Evolutionary conservation across 2,888 invertebrate species (phyloP), one percentile per base, ranked within the genome.

Genomic region (Heliconius ethilla): DNA sequence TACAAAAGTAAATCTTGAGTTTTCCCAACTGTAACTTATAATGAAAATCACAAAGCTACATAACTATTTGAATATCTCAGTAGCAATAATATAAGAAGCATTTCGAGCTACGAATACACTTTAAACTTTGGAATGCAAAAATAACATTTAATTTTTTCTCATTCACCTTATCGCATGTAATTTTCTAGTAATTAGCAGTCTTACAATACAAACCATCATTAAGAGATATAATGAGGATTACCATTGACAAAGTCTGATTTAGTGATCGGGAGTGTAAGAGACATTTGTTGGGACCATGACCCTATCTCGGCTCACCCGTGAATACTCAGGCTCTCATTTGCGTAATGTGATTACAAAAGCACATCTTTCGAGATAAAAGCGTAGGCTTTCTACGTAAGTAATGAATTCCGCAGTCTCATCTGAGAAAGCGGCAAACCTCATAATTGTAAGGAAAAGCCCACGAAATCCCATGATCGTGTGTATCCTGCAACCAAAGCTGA

Each of bases 301-400:
- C 92, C 90, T 89, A 89, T 90, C 90, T 89, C 87, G 90, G 89
- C 88, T 89, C 91, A 88, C 88, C 90, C 91, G 90, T 91, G 91
- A 91, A 92, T 91, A 88, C 89, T 89, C 88, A 87, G 89, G 89
- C 89, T 91, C 92, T 92, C 92, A 92, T 93, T 93, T 93, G 89
- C 92, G 92, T 93, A 93, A 93, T 93, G 93, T 93, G 92, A 93
- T 93, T 93, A 93, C 93, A 93, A 93, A 93, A 92, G 93, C 92
- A 93, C 92, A 93, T 93, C 93, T 90, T 91, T 89, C 84, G 90
- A 91, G 93, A 92, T 93, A 93, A 93, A 92, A 92, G 90, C 90
- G 88, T 87, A 85, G 89, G 90, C 78, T 79, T 90, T 92, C 89
- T 89, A 89, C 89, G 90, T 91, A 92, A 93, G 93, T 93, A 93